A percentile compares a stretch with the other conserved stretches of the same genome.
Evolutionary conservation across 2,797 vertebrate genomes (phyloP).

Genomic region (Antrozous pallidus): DNA sequence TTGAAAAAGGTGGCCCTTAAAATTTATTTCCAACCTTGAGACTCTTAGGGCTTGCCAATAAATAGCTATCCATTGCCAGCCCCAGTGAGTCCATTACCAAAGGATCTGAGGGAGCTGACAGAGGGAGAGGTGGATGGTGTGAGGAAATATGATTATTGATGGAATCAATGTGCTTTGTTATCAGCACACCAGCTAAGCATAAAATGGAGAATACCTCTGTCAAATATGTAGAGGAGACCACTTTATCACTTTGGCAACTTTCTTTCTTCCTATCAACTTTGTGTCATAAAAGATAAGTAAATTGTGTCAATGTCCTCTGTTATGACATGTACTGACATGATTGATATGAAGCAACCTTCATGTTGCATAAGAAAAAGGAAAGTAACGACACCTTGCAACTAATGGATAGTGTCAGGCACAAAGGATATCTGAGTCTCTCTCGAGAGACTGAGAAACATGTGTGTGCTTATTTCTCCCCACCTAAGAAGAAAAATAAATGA

Average conservation of each 20-base stretch:
- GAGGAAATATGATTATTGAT: slow-evolving; percentile 28
- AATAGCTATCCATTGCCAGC: background rate
- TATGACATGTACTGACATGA: slow-evolving; percentile 60
- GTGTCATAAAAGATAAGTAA: slow-evolving; percentile 64
- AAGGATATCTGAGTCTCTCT: background rate
- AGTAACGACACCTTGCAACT: background rate
- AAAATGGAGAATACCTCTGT: slow-evolving; percentile 16
- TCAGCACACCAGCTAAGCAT: slow-evolving; percentile 12
- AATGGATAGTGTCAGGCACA: background rate
- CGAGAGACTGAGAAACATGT: background rate
- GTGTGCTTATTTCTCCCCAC: background rate
- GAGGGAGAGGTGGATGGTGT: background rate
- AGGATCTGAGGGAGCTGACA: background rate
- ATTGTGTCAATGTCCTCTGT: slow-evolving; percentile 57
- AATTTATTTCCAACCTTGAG: background rate
- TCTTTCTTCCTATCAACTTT: slow-evolving; percentile 64
- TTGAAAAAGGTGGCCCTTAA: background rate
- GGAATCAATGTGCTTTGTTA: slow-evolving; percentile 6
- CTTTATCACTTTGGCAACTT: slow-evolving; percentile 50
- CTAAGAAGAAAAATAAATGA: background rate
- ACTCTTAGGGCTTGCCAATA: slow-evolving; percentile 19
- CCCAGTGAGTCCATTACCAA: background rate
- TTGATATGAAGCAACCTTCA: background rate
- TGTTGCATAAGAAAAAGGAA: background rate
- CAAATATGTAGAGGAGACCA: background rate